Evolutionary conservation across 2,888 invertebrate genomes (phyloP).

Genomic region (Drosophila picticornis): DNA sequence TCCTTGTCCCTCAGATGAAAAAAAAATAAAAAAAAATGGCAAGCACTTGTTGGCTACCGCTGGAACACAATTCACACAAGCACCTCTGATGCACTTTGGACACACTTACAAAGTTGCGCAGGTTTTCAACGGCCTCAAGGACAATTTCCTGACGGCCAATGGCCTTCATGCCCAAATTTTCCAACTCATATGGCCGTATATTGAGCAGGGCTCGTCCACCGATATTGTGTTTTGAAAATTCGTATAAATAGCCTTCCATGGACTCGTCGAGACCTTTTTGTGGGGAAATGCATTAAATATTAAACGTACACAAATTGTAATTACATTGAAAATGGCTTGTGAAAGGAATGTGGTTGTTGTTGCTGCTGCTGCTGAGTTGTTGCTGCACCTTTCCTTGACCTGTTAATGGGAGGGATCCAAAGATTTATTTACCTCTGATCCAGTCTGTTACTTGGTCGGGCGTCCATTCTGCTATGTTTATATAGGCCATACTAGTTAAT

Average conservation of each 20-base stretch:
- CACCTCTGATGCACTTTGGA: neutral
- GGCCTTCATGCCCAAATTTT: constrained; percentile 93
- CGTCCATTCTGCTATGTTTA: constrained; percentile 95
- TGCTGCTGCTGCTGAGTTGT: constrained; percentile 27
- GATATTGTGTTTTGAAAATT: constrained; percentile 92
- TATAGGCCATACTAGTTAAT: constrained; percentile 89
- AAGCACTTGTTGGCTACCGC: constrained; percentile 12
- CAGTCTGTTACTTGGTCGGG: constrained; percentile 96
- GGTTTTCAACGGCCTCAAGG: constrained; percentile 95
- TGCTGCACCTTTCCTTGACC: constrained; percentile 75
- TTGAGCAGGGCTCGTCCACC: constrained; percentile 92
- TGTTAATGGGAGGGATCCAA: constrained; percentile 44
- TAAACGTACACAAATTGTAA: neutral
- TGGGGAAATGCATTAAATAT: constrained; percentile 2
- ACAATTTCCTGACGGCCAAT: constrained; percentile 97
- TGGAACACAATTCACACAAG: neutral
- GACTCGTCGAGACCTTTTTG: constrained; percentile 85
- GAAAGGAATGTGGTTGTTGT: constrained; percentile 50
- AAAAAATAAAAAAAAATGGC: neutral
- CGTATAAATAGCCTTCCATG: constrained; percentile 92
- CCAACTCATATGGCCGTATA: constrained; percentile 94
- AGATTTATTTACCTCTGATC: constrained; percentile 90
- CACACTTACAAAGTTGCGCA: constrained; percentile 92
- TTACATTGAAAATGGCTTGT: constrained; percentile 30
- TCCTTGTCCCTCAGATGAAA: neutral